Percentiles rank a stretch among this genome's conserved stretches.
Evolutionary conservation across 2,797 vertebrate genomes (phyloP).

Genomic region (Peromyscus attwateri): DNA sequence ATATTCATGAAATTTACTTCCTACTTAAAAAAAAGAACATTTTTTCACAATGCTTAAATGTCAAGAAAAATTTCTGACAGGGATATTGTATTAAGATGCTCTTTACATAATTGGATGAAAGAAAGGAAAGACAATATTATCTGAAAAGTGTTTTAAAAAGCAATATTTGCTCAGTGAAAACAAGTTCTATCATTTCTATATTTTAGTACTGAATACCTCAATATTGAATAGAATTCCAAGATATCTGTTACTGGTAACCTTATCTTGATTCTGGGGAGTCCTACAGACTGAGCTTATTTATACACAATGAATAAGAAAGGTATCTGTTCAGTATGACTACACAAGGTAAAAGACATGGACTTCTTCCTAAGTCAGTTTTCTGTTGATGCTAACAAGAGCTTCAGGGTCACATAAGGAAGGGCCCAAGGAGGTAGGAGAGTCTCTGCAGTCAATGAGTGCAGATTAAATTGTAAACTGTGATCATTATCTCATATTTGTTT

Average conservation of each 20-base stretch:
- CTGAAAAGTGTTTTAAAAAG: slow-evolving; percentile 10
- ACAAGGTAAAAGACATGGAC: background rate
- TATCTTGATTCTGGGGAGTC: background rate
- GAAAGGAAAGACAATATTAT: background rate
- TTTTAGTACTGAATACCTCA: background rate
- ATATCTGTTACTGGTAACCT: background rate
- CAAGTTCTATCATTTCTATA: background rate
- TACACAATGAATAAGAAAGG: background rate
- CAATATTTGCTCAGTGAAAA: background rate
- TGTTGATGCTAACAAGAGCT: background rate
- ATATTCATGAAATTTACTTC: slow-evolving; percentile 4
- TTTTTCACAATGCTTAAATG: background rate
- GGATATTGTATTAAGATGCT: background rate
- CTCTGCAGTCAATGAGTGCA: background rate
- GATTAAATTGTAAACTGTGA: background rate
- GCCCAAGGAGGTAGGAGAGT: no score
- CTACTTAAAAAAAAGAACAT: background rate
- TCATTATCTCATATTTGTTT: background rate
- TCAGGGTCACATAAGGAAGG: background rate
- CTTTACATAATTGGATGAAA: background rate
- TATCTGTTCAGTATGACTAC: background rate
- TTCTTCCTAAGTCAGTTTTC: background rate
- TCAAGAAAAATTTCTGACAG: slow-evolving; percentile 29
- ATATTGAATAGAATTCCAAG: background rate
- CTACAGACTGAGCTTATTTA: background rate